phyloP scores from a whole-genome alignment of 2,888 invertebrate genomes.

The Eudasyphora cyanicolor region DNA sequence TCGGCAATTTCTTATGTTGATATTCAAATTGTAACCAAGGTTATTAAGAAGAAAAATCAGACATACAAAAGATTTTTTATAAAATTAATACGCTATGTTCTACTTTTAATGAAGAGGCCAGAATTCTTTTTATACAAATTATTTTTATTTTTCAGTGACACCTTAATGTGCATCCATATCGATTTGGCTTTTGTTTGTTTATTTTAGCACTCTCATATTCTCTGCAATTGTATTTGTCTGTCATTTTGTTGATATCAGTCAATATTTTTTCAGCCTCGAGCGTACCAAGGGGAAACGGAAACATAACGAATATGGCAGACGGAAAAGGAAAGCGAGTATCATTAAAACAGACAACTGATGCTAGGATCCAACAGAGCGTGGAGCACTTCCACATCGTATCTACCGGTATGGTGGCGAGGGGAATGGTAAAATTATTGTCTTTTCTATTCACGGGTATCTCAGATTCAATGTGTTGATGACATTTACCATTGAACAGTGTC shows the following conservation, averaged over 20 bases:
- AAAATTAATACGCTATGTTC: no score
- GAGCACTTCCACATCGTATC: conserved; percentile 44
- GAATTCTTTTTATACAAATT: no score
- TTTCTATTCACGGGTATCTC: conserved; percentile 34
- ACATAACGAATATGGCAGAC: conserved; percentile 53
- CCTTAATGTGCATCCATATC: no score
- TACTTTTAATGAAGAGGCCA: no score
- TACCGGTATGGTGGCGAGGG: background rate
- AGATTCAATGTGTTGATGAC: conserved; percentile 45
- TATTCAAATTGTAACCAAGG: no score
- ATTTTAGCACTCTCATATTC: no score
- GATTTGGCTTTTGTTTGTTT: no score
- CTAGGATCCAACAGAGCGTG: conserved; percentile 25
- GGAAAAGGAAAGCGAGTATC: conserved; percentile 27
- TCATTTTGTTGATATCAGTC: conserved; percentile 56
- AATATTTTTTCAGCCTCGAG: conserved; percentile 62
- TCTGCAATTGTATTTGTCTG: background rate
- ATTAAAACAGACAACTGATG: conserved; percentile 40
- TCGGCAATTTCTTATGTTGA: no score
- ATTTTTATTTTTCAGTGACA: no score
- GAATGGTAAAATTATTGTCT: background rate
- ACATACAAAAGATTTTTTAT: no score
- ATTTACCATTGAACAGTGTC: conserved; percentile 34
- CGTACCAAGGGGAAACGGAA: conserved; percentile 70
- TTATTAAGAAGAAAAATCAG: no score